A percentile compares a stretch with the other conserved stretches of the same genome.
Evolutionary conservation across 2,797 vertebrate genomes (phyloP).

Genomic region (Mionectes olivaceus): DNA sequence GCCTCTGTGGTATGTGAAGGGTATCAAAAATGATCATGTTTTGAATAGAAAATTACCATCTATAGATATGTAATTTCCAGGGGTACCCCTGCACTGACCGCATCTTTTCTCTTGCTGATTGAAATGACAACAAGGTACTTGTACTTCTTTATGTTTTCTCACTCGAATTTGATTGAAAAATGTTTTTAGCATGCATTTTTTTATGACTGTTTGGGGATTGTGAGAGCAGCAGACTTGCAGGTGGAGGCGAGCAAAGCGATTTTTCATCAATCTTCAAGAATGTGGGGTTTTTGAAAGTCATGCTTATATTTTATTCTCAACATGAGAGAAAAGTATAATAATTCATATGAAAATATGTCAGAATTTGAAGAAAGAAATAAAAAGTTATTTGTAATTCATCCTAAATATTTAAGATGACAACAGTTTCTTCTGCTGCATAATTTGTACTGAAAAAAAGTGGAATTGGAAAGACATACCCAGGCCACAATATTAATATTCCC

Average conservation of each 20-base stretch:
- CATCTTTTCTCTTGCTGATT: background rate
- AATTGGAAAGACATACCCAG: background rate
- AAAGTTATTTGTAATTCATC: background rate
- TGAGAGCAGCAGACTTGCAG: background rate
- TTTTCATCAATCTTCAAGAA: background rate
- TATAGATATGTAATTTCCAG: background rate
- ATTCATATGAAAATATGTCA: background rate
- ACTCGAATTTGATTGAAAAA: background rate
- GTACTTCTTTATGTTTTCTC: background rate
- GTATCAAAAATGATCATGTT: background rate
- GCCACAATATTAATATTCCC: background rate
- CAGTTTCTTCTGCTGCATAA: background rate
- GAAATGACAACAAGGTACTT: background rate
- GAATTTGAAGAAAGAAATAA: background rate
- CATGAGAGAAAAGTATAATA: background rate
- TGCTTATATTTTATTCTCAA: background rate
- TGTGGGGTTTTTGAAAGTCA: fast-evolving
- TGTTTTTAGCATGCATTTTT: background rate
- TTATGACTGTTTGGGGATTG: background rate
- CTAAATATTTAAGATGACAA: background rate
- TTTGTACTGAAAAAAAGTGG: background rate
- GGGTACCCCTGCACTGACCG: background rate
- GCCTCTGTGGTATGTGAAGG: background rate
- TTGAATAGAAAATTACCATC: background rate
- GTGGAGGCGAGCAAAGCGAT: background rate